phyloP scores from a whole-genome alignment of 2,113 vertebrate genomes.

The Ascaphus truei region DNA sequence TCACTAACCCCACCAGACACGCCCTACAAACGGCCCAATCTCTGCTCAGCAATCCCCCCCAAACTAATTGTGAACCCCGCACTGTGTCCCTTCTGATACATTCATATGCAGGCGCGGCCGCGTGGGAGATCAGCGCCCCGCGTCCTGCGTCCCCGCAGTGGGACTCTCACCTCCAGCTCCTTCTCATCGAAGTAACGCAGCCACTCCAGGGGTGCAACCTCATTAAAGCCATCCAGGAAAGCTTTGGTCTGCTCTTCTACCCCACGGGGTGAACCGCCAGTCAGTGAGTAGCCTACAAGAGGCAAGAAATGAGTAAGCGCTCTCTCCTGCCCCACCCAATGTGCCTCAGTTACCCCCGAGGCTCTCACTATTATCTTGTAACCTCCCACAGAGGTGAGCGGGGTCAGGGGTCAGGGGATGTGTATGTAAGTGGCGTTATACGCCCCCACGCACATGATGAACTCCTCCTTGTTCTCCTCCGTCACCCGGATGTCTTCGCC shows the following conservation, averaged over 20 bases:
- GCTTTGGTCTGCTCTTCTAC: constrained; percentile 97
- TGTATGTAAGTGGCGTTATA: accelerated
- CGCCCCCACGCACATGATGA: constrained; percentile 76
- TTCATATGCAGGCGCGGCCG: too few species aligned
- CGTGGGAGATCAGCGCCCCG: too few species aligned
- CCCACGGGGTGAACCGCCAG: constrained; percentile 91
- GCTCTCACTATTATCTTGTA: too few species aligned
- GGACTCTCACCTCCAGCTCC: constrained; percentile 84
- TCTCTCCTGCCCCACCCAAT: too few species aligned
- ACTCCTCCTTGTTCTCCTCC: constrained; percentile 96
- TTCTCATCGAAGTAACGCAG: constrained; percentile 95
- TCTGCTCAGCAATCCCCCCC: too few species aligned
- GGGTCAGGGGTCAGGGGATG: too few species aligned
- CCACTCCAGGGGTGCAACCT: constrained; percentile 95
- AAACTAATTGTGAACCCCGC: too few species aligned
- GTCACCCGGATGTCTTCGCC: constrained; percentile 90
- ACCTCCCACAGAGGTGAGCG: too few species aligned
- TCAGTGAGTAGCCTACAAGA: constrained; percentile 85
- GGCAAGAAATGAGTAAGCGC: background rate
- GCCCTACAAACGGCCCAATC: too few species aligned
- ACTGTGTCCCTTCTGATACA: too few species aligned
- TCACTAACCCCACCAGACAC: background rate
- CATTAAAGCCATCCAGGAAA: constrained; percentile 94
- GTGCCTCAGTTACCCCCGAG: too few species aligned
- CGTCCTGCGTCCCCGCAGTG: too few species aligned